Base-by-base conservation (phyloP, 2,888 invertebrate genomes). In the Lydus trimaculatus region DNA sequence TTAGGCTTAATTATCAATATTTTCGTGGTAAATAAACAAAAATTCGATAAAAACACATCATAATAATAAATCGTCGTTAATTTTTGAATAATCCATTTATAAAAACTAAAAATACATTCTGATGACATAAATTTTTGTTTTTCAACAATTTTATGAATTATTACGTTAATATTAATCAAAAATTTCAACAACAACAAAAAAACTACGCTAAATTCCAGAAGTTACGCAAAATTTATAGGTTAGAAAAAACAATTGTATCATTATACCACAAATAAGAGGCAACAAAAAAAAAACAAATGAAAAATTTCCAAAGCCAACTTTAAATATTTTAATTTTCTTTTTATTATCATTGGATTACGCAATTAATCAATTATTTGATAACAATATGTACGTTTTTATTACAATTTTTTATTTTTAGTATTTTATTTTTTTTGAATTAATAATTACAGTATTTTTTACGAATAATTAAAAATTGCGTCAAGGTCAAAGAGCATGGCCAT, bases 401-500 rank as follows among this genome's bases (percentile, higher is more conserved):
- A 43, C 8, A 8, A 17, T 43, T n/a, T n/a, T 7, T 43, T 43
- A n/a, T n/a, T n/a, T n/a, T n/a, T n/a, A n/a, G n/a, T n/a, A n/a
- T n/a, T n/a, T n/a, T n/a, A 7, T 13, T 43, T 43, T 39, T 39
- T n/a, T 5, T n/a, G n/a, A n/a, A n/a, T n/a, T n/a, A n/a, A n/a
- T n/a, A 39, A 39, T 39, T n/a, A 39, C 17, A 17, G n/a, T 43
- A 43, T n/a, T 43, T 43, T 43, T 7, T n/a, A 17, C 1, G 17
- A 43, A n/a, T 43, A 17, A 43, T 17, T 43, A 17, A 43, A 43
- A 43, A 43, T 43, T 43, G 43, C 43, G 43, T n/a, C 17, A 43
- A 43, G 43, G 43, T 43, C 43, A 43, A 43, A 43, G 43, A n/a
- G 59, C 17, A 59, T 59, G 33, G 20, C 33, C 59, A 13, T 31